Evolutionary conservation across 1,140 invertebrate genomes (phyloP).

Genomic region (Bombus superbus): DNA sequence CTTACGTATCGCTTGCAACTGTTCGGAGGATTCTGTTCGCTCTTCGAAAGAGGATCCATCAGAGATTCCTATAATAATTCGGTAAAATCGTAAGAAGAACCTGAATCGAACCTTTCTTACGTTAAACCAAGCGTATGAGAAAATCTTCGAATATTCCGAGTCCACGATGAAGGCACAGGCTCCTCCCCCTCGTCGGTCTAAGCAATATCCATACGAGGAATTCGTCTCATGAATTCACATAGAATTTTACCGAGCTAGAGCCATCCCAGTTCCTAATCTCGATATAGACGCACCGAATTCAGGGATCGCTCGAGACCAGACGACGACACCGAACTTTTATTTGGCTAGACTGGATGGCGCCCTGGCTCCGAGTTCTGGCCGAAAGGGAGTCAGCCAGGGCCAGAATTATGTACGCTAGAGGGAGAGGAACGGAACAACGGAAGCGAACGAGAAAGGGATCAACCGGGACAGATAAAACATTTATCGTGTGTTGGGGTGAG

Average conservation of each 20-base stretch:
- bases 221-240: neutral
- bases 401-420: slow-evolving; percentile 15
- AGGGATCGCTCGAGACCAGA: slow-evolving; percentile 32
- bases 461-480: slow-evolving; percentile 30
- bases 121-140: no score
- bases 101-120: no score
- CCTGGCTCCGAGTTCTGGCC: slow-evolving; percentile 60
- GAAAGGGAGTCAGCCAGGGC: slow-evolving; percentile 13
- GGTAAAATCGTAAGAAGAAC: no score
- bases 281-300: neutral
- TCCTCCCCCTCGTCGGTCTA: no score
- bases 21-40: no score
- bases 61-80: no score
- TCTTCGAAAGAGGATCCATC: no score
- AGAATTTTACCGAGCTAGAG: neutral
- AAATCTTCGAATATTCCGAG: neutral
- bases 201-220: neutral
- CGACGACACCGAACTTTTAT: slow-evolving; percentile 67
- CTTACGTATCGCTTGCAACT: no score
- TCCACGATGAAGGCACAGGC: neutral
- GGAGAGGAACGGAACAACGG: neutral
- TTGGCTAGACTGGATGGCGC: slow-evolving; percentile 71
- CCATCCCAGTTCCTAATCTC: neutral
- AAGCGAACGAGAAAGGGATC: slow-evolving; percentile 20
- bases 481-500: slow-evolving; percentile 10